A percentile compares a stretch with the other conserved stretches of the same genome.
These are phyloP conservation scores for Lophura swinhoii DNA, from an alignment of 2,797 vertebrate species.

Conservation along the genomic window DNA sequence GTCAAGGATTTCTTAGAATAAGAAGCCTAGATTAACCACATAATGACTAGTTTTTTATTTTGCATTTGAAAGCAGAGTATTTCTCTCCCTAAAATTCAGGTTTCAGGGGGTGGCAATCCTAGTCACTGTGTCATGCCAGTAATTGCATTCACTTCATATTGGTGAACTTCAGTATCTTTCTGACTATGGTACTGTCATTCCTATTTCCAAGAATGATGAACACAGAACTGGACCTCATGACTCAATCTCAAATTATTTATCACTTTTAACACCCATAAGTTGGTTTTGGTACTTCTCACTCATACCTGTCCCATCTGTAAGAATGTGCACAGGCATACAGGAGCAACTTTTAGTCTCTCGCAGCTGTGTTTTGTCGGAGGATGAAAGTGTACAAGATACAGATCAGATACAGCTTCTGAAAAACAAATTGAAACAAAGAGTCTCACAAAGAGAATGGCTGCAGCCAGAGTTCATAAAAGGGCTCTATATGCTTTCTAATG, in stretches of 20 bases:
- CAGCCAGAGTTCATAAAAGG: conserved; percentile 72
- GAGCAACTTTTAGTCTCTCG: conserved; percentile 39
- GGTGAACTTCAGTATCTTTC: background rate
- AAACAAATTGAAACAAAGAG: conserved; percentile 71
- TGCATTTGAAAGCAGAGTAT: background rate
- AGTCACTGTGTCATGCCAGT: background rate
- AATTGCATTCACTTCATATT: background rate
- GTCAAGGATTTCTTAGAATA: background rate
- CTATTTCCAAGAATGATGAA: conserved; percentile 43
- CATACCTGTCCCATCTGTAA: conserved; percentile 29
- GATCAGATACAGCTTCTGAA: conserved; percentile 70
- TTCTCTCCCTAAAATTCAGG: background rate
- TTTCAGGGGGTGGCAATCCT: background rate
- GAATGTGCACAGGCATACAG: background rate
- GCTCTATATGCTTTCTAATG: conserved; percentile 69
- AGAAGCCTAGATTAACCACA: background rate
- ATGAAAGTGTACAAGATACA: conserved; percentile 56
- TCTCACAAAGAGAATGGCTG: conserved; percentile 55
- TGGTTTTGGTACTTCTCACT: background rate
- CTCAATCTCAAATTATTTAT: background rate
- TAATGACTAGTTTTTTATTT: background rate
- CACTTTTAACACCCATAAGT: background rate
- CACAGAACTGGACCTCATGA: background rate
- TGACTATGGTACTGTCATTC: background rate
- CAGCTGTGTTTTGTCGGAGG: conserved; percentile 66